Evolutionary conservation across 2,888 invertebrate species (phyloP), one percentile per base, ranked within the genome.

Genomic region (Chrysina gloriosa): DNA sequence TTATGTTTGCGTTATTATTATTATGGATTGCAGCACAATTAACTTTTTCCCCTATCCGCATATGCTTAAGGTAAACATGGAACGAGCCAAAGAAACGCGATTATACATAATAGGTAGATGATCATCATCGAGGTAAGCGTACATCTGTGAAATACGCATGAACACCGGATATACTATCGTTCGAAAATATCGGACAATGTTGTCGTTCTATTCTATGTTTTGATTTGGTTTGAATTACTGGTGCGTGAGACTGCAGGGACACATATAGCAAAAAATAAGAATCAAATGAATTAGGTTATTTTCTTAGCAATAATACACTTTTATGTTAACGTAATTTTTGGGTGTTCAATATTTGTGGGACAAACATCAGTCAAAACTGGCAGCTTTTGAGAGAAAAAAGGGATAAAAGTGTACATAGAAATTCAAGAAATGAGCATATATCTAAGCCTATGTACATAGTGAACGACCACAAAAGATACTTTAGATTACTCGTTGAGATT

Each of bases 1-100:
- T 39, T 56, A 39, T 58, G 58, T 58, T 58, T 58, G 58, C 36
- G 58, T 58, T 50, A 50, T 50, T 58, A 42, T 58, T 58, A 58
- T 58, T 58, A 58, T 58, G 58, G 39, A 58, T 39, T 58, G 58
- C 27, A 25, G 58, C 16, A 39, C 58, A 39, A 58, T 58, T 58
- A 58, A 58, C 58, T 58, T 58, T 39, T 56, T 56, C 42, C n/a
- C 42, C 25, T 14, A 25, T 25, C 50, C 11, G 5, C 39, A 39
- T 58, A 16, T 27, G 14, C 25, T 39, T 39, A 23, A 58, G 39
- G 21, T 19, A 31, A 31, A 54, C 34, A 11, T 39, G 39, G 14
- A 58, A 56, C 34, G 14, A 39, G 14, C 31, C 58, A 39, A 21
- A 52, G 52, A 58, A 58, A 58, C 58, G n/a, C 36, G 56, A 56